Base-by-base conservation (phyloP, 2,113 vertebrate genomes). In the Elanus axillaris region DNA sequence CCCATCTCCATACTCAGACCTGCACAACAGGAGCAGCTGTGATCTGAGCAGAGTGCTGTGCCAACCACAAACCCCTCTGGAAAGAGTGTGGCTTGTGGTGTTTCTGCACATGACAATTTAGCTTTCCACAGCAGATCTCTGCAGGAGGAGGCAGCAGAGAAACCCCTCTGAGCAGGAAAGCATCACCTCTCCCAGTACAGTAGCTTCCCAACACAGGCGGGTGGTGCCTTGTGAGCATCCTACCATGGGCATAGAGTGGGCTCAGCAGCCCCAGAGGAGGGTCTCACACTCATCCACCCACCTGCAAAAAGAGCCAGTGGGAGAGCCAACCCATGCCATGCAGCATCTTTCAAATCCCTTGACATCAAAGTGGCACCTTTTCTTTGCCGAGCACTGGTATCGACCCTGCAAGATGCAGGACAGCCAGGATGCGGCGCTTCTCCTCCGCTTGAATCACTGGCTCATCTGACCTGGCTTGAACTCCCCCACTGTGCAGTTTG, bases 1-100 rank as follows among this genome's bases (percentile, higher is more conserved):
- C 34, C 20, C 20, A 7, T 38, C 47, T 40, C 43, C 5, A 0
- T 8, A 16, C 72, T 53, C 47, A 47, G 50, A 4, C 27, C 40
- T 43, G 8, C 6, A 2, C 12, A 20, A 29, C 1, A 1, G 83
- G 40, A 95, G 45, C 72, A 45, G 43, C 18, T 0, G 0, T 1
- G 19, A 56, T 43, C 31, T 0, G 1, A 72, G 47, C 20, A 0
- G 6, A 31, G 62, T 0, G 0, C 60, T 17, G 17, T 2, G 2
- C 42, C 26, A 59, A 6, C 64, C 59, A 52, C 66, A 80, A 74
- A 58, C 56, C 68, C n/a, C 5, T 0, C 16, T 29, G 74, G 55
- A 83, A 83, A 38, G 53, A 40, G 5, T 1, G 23, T 25, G 79
- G 67, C 45, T 71, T 77, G 68, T 40, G 72, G 55, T 40, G 11